A percentile compares a stretch with the other conserved stretches of the same genome.
These are phyloP conservation scores for Scolopax rusticola DNA, from an alignment of 2,797 vertebrate species.

Conservation along the genomic window DNA sequence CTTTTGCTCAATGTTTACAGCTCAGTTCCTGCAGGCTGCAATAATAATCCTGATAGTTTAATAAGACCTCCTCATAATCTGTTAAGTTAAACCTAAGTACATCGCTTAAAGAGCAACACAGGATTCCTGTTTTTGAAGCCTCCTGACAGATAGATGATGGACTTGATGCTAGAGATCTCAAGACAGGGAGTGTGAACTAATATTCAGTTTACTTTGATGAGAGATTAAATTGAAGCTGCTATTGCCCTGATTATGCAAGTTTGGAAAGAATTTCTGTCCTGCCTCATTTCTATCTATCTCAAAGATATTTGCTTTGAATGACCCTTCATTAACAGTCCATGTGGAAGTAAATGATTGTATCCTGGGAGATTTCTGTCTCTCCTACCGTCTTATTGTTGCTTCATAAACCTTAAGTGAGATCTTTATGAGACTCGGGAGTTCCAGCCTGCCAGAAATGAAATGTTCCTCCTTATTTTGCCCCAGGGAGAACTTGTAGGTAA, in stretches of 20 bases:
- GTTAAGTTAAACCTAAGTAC: neutral
- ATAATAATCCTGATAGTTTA: neutral
- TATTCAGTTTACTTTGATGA: neutral
- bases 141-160: neutral
- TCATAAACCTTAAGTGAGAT: slow-evolving; percentile 56
- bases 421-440: neutral
- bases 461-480: neutral
- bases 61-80: neutral
- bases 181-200: neutral
- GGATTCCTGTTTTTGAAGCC: neutral
- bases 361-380: slow-evolving; percentile 36
- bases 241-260: neutral
- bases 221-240: neutral
- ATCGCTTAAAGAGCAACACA: neutral
- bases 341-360: neutral
- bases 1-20: neutral
- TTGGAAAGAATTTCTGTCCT: neutral
- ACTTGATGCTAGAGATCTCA: neutral
- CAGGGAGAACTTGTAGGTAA: slow-evolving; percentile 34
- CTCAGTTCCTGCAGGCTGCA: neutral
- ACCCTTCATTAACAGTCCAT: neutral
- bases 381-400: neutral
- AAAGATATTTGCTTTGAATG: neutral
- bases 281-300: neutral
- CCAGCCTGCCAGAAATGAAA: slow-evolving; percentile 27